These are phyloP conservation scores for Lytechinus pictus DNA, from an alignment of 35 echinoderm and acorn worm genomes.

Conservation along the genomic window DNA sequence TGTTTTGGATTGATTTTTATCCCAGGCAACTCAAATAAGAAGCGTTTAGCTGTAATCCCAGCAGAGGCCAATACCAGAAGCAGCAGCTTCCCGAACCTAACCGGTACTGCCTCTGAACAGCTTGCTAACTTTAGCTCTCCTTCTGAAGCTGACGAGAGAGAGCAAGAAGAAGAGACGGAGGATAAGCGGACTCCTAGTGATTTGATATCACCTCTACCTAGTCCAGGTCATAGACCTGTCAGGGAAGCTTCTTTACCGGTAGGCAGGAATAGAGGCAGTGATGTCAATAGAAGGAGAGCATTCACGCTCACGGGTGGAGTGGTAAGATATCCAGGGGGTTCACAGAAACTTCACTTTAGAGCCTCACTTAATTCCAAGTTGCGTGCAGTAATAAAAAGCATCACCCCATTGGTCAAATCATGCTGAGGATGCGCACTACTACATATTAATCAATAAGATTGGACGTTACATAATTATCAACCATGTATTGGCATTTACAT, in stretches of 20 bases:
- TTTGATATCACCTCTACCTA: conserved; percentile 32
- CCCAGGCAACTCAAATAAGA: conserved; percentile 60
- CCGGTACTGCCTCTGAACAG: conserved; percentile 13
- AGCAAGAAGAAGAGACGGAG: neutral
- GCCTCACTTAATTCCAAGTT: too few relatives aligned
- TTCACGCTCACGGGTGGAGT: conserved; percentile 42
- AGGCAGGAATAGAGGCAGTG: conserved; percentile 30
- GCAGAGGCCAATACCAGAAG: conserved; percentile 56
- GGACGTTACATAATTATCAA: too few relatives aligned
- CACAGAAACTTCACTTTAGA: too few relatives aligned
- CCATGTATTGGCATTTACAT: too few relatives aligned
- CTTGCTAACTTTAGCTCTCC: neutral
- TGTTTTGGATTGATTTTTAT: neutral
- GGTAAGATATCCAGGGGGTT: conserved; percentile 20
- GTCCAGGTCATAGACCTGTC: conserved; percentile 22
- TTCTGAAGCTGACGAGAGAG: conserved; percentile 1
- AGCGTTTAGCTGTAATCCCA: conserved; percentile 28
- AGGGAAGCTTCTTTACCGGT: neutral
- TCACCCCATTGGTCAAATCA: too few relatives aligned
- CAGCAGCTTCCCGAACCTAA: conserved; percentile 82
- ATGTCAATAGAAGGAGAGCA: neutral
- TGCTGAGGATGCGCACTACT: too few relatives aligned
- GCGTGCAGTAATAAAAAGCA: too few relatives aligned
- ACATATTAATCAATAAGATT: too few relatives aligned
- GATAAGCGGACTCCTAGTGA: neutral